Percentiles rank a stretch among this genome's conserved stretches.
Conservation (phyloP, 2,888 invertebrate genomes). For the Orthosia gothica region DNA sequence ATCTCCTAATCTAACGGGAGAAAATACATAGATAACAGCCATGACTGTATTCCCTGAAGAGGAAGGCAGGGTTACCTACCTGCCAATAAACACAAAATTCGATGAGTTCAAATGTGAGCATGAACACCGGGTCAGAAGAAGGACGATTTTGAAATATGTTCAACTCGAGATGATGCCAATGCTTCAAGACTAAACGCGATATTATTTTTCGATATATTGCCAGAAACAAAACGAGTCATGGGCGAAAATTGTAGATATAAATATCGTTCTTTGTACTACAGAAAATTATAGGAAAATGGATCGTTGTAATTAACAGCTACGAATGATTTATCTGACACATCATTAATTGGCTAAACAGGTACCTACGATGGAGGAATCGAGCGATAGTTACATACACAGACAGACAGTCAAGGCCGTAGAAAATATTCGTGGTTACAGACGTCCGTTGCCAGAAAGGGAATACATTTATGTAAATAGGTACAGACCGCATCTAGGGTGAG, state of each 20-base stretch:
- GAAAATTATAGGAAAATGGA: slow-evolving; percentile 46
- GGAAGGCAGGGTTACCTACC: background rate
- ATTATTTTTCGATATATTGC: slow-evolving; percentile 3
- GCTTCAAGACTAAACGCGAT: slow-evolving; percentile 2
- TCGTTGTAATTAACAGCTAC: slow-evolving; percentile 50
- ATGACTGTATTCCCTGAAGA: slow-evolving; percentile 7
- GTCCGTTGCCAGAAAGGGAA: slow-evolving; percentile 76
- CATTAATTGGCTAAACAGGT: slow-evolving; percentile 43
- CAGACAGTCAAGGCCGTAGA: slow-evolving; percentile 57
- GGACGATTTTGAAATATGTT: slow-evolving; percentile 4
- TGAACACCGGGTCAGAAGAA: background rate
- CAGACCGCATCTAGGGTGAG: slow-evolving; percentile 78
- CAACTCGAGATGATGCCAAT: slow-evolving; percentile 6
- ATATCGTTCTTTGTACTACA: slow-evolving; percentile 6
- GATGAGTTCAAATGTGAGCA: background rate
- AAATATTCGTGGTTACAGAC: slow-evolving; percentile 70
- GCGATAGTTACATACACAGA: slow-evolving; percentile 5
- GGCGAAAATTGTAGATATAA: background rate
- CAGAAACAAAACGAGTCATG: background rate
- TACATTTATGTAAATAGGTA: slow-evolving; percentile 86
- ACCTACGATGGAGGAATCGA: slow-evolving; percentile 1
- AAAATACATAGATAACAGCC: slow-evolving; percentile 34
- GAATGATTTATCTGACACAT: slow-evolving; percentile 53
- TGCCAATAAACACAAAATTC: background rate
- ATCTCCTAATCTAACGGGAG: slow-evolving; percentile 46